Conservation (phyloP, 2,888 invertebrate genomes). For the Camponotus fellah region DNA sequence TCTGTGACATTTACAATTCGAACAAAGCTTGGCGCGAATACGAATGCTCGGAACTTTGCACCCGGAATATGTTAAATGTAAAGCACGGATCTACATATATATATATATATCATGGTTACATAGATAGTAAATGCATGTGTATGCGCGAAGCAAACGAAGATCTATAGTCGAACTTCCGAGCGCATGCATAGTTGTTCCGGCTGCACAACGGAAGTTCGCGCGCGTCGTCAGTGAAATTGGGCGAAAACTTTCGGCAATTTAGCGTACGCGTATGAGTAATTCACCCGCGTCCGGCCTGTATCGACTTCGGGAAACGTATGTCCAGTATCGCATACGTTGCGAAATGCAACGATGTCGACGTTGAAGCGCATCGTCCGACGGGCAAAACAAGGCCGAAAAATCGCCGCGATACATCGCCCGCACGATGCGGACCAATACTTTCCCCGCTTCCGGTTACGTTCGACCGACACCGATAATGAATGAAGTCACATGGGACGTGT, state of each 20-base stretch:
- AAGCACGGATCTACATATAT: background rate
- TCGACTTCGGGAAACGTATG: conserved; percentile 32
- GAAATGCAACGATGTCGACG: conserved; percentile 49
- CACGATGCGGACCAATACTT: conserved; percentile 20
- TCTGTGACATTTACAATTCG: background rate
- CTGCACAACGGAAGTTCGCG: conserved; percentile 28
- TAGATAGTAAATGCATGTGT: background rate
- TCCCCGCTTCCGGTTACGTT: conserved; percentile 46
- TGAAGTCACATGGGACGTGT: conserved; percentile 62
- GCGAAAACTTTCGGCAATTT: conserved; percentile 76
- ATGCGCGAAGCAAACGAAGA: conserved; percentile 28
- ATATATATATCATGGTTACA: background rate
- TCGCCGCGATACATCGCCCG: conserved; percentile 19
- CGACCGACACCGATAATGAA: conserved; percentile 63
- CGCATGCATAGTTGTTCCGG: conserved; percentile 42
- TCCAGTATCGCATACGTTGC: conserved; percentile 34
- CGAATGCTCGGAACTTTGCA: conserved; percentile 6
- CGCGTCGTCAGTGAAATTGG: conserved; percentile 70
- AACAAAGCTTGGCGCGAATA: background rate
- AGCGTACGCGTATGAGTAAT: conserved; percentile 69
- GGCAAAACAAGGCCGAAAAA: conserved; percentile 23
- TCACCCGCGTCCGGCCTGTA: conserved; percentile 61
- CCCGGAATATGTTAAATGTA: conserved; percentile 25
- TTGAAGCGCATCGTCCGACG: conserved; percentile 15
- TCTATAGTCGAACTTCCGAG: conserved; percentile 40